A percentile compares a stretch with the other conserved stretches of the same genome.
Evolutionary conservation across 2,797 vertebrate genomes (phyloP).

Genomic region (Gila robusta): DNA sequence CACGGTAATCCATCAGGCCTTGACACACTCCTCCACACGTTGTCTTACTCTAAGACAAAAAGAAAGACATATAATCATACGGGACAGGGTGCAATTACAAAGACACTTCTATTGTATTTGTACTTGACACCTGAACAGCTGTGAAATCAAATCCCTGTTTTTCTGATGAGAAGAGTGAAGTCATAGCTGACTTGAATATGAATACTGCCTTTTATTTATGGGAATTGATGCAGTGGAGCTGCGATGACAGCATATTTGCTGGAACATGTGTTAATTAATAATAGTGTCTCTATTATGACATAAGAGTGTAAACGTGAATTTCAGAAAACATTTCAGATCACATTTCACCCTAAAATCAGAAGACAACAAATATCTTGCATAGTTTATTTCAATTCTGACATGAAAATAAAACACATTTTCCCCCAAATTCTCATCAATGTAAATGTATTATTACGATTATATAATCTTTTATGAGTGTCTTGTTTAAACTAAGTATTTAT

Average conservation of each 20-base stretch:
- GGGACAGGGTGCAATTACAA: conserved; percentile 35
- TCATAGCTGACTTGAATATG: conserved; percentile 71
- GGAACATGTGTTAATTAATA: conserved; percentile 39
- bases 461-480: neutral
- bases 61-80: conserved; percentile 30
- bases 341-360: neutral
- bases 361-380: too few relatives aligned
- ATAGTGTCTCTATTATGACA: conserved; percentile 55
- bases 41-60: conserved; percentile 20
- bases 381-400: too few relatives aligned
- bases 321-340: neutral
- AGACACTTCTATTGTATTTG: conserved; percentile 55
- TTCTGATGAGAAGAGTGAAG: conserved; percentile 76
- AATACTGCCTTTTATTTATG: conserved; percentile 69
- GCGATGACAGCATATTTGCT: conserved; percentile 32
- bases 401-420: neutral
- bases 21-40: conserved; percentile 64
- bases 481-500: neutral
- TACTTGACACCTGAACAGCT: conserved; percentile 76
- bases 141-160: conserved; percentile 79
- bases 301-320: conserved; percentile 55
- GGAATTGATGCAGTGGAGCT: conserved; percentile 35
- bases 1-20: conserved; percentile 74
- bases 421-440: neutral
- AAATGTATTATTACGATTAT: neutral